Evolutionary conservation across 2,888 invertebrate genomes (phyloP), one percentile per base, ranked within the genome.

Genomic region (Oscheius sp.): DNA sequence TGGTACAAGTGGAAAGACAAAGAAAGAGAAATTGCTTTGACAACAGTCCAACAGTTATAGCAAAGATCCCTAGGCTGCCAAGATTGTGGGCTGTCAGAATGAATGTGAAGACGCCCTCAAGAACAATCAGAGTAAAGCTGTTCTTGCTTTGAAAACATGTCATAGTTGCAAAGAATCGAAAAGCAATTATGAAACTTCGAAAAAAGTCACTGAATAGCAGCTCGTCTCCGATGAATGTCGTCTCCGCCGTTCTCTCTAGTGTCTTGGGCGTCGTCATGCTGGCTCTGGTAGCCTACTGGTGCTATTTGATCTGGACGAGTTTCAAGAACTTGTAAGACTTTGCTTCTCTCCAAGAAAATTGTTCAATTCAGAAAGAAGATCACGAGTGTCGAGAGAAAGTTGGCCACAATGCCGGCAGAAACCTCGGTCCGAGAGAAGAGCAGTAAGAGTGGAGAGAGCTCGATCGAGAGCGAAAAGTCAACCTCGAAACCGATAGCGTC

Each of bases 371-470:
- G 63, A 10, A 48, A 48, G 11, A n/a, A 2, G 13, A 48, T 63
- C 21, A 48, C 29, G 63, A 63, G 48, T 32, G 48, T 63, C n/a
- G 63, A 63, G 21, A 47, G 63, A 32, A 63, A n/a, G n/a, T 29
- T 63, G 47, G 63, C 63, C 13, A 29, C 11, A 2, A n/a, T 63
- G 48, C 4, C 48, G 29, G 11, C 9, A 48, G n/a, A 53, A 53
- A 13, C 53, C 2, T 53, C 53, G 4, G 53, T 53, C 4, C 13
- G 29, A 7, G n/a, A 53, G 53, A 29, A 53, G 53, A 21, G 7
- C 3, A 53, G 10, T 2, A 53, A 53, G 29, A 53, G 53, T 13
- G n/a, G 37, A 47, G n/a, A 62, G 29, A n/a, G 62, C 10, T 29
- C 4, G 42, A 37, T 3, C 11, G 37, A 62, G 13, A 13, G 42